Evolutionary conservation across 1,140 invertebrate genomes (phyloP).

Genomic region (Hydropsyche tenuis): DNA sequence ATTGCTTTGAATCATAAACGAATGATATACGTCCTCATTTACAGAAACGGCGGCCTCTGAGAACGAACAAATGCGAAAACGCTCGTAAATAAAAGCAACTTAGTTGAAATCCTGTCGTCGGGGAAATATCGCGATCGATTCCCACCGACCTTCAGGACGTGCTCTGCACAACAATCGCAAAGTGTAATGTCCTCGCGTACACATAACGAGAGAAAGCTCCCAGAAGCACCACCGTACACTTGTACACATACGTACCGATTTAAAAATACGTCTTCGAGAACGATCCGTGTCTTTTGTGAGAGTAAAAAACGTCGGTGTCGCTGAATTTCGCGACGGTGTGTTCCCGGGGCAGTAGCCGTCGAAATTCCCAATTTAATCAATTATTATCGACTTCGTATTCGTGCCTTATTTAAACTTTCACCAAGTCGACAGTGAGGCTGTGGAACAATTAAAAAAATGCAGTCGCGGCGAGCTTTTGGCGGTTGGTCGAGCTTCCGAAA

Average conservation of each 20-base stretch:
- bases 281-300: neutral
- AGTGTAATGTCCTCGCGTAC: conserved; percentile 38
- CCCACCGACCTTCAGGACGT: conserved; percentile 45
- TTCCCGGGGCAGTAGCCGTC: no score
- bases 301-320: neutral
- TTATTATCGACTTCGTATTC: no score
- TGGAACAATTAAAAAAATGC: no score
- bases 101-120: neutral
- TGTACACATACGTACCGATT: no score
- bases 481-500: no score
- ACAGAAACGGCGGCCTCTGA: no score
- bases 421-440: no score
- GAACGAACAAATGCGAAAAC: neutral
- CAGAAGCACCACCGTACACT: neutral
- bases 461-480: no score
- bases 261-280: neutral
- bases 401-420: no score
- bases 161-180: conserved; percentile 34
- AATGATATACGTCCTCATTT: no score
- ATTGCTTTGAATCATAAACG: no score
- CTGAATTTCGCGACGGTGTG: neutral
- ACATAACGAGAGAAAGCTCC: conserved; percentile 29
- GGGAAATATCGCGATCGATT: conserved; percentile 37
- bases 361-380: no score
- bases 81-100: conserved; percentile 1